phyloP scores from a whole-genome alignment of 2,113 vertebrate species.

The Clarias macrocephalus region DNA sequence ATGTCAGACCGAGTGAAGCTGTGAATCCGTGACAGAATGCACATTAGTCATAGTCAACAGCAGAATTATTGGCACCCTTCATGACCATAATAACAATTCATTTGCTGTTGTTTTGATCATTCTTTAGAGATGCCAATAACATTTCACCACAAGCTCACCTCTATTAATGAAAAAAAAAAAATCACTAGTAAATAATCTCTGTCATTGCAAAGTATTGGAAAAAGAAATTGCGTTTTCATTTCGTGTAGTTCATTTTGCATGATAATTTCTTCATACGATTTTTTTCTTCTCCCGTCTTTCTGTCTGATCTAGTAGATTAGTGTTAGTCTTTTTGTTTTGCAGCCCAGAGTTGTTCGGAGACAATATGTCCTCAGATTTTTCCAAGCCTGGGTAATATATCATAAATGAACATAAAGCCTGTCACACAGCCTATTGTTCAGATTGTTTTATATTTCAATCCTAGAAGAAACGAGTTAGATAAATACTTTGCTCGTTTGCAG shows the following conservation, averaged over 20 bases:
- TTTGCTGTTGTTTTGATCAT: background rate
- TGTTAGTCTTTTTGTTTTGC: background rate
- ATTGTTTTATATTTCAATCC: background rate
- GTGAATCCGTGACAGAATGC: background rate
- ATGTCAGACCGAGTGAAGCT: conserved; percentile 54
- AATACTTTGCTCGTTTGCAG: conserved; percentile 5
- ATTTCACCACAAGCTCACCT: background rate
- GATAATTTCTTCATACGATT: background rate
- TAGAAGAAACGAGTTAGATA: conserved; percentile 4
- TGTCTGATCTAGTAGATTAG: background rate
- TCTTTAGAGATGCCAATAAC: background rate
- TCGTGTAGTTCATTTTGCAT: background rate
- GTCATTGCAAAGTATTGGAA: background rate
- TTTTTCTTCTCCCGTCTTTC: background rate
- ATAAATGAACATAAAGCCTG: background rate
- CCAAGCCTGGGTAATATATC: background rate
- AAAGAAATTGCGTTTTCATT: background rate
- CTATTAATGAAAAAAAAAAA: background rate
- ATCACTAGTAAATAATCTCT: background rate
- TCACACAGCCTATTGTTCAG: background rate
- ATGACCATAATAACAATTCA: background rate
- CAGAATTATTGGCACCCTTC: conserved; percentile 7
- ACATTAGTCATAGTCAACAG: conserved; percentile 5
- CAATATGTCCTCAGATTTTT: background rate
- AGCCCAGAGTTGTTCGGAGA: background rate